Evolutionary conservation across 2,797 vertebrate species (phyloP).

Genomic region (Malurus splendens): DNA sequence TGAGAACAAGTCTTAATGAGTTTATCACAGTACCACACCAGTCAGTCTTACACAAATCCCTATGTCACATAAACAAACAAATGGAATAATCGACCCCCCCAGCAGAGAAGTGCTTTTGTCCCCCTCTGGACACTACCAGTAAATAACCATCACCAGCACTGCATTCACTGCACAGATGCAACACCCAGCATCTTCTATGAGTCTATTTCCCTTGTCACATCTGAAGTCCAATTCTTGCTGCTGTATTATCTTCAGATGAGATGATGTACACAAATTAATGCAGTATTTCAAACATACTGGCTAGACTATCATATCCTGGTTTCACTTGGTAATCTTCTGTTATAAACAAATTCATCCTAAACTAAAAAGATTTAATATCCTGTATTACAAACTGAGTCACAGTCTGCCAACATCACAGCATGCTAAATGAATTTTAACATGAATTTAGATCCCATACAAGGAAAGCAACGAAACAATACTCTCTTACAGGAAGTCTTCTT

Average conservation of each 20-base stretch:
- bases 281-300: background rate
- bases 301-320: background rate
- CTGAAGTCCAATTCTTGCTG: background rate
- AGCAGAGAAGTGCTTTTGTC: background rate
- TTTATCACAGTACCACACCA: background rate
- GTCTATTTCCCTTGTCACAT: background rate
- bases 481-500: background rate
- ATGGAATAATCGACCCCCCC: background rate
- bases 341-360: background rate
- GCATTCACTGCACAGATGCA: background rate
- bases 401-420: background rate
- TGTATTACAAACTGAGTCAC: background rate
- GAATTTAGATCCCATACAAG: background rate
- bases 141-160: background rate
- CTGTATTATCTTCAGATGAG: background rate
- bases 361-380: background rate
- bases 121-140: background rate
- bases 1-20: background rate
- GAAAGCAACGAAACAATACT: background rate
- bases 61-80: background rate
- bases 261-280: background rate
- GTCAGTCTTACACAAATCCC: background rate
- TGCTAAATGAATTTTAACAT: background rate
- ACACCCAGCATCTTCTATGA: background rate
- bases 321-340: background rate